Percentiles rank a stretch among this genome's conserved stretches.
Conservation (phyloP, 2,888 invertebrate genomes). For the Strigamia crassipes region DNA sequence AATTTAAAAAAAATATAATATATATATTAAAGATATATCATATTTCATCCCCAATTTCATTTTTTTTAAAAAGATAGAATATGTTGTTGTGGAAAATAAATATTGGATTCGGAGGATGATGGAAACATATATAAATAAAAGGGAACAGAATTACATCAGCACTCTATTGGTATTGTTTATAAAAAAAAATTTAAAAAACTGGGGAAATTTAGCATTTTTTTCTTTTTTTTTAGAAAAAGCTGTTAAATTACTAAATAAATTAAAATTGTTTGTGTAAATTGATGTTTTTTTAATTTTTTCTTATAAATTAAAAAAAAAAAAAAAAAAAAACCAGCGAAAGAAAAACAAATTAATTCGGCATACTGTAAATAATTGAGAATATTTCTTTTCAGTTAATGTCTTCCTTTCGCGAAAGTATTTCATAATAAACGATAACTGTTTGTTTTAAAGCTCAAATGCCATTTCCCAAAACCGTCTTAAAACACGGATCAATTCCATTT, state of each 20-base stretch:
- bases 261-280: neutral
- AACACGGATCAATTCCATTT: neutral
- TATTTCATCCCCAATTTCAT: slow-evolving; percentile 24
- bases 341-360: neutral
- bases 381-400: neutral
- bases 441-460: neutral
- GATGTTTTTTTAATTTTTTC: neutral
- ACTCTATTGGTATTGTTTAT: slow-evolving; percentile 36
- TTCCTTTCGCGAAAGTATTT: neutral
- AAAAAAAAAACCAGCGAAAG: neutral
- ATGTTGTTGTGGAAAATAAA: slow-evolving; percentile 2
- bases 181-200: slow-evolving; percentile 6
- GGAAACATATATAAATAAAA: slow-evolving; percentile 12
- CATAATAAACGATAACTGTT: neutral
- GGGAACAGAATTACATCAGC: neutral
- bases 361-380: neutral
- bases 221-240: neutral
- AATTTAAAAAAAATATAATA: neutral
- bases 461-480: neutral
- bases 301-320: neutral
- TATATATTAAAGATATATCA: neutral
- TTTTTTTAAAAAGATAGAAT: slow-evolving; percentile 1
- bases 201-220: neutral
- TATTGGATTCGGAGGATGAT: slow-evolving; percentile 20
- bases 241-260: neutral